Evolutionary conservation across 37 sponge, comb jelly and placozoan genomes (phyloP).

Genomic region (Corticium candelabrum): DNA sequence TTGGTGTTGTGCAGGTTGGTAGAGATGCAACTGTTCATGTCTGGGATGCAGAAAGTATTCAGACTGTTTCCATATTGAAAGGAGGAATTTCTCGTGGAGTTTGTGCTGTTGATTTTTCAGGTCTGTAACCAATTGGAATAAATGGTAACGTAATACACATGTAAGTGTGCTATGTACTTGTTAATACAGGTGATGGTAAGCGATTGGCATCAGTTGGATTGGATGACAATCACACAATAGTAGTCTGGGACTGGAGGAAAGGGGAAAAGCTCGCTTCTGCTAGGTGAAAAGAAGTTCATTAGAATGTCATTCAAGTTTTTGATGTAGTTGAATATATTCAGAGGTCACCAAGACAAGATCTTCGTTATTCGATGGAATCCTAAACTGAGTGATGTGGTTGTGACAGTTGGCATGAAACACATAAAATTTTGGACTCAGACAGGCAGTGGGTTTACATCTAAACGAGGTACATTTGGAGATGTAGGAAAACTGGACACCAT

Average conservation of each 20-base stretch:
- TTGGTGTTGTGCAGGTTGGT: slow-evolving; percentile 49
- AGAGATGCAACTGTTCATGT: slow-evolving; percentile 81
- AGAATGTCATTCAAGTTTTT: not conserved
- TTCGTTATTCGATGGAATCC: slow-evolving; percentile 84
- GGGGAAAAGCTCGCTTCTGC: slow-evolving; percentile 77
- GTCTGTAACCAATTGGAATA: slow-evolving; percentile 16
- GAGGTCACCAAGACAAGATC: slow-evolving; percentile 92
- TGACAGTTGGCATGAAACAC: slow-evolving; percentile 91
- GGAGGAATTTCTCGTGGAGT: slow-evolving; percentile 78
- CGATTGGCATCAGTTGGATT: slow-evolving; percentile 86
- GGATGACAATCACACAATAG: slow-evolving; percentile 85
- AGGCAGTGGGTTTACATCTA: slow-evolving; percentile 85
- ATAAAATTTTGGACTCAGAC: slow-evolving; percentile 82
- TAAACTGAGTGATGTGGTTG: slow-evolving; percentile 38
- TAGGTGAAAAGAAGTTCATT: not conserved
- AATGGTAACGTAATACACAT: not conserved
- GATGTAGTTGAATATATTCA: slow-evolving; percentile 5
- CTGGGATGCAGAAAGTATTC: slow-evolving; percentile 74
- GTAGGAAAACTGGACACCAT: slow-evolving; percentile 56
- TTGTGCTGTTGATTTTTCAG: slow-evolving; percentile 76
- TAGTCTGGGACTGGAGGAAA: slow-evolving; percentile 87
- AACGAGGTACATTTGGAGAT: slow-evolving; percentile 83
- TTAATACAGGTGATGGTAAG: slow-evolving; percentile 82
- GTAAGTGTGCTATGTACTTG: no score
- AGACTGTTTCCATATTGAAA: slow-evolving; percentile 78